Evolutionary conservation across 2,113 vertebrate species (phyloP), one percentile per base, ranked within the genome.

Genomic region (Larimichthys polyactis): DNA sequence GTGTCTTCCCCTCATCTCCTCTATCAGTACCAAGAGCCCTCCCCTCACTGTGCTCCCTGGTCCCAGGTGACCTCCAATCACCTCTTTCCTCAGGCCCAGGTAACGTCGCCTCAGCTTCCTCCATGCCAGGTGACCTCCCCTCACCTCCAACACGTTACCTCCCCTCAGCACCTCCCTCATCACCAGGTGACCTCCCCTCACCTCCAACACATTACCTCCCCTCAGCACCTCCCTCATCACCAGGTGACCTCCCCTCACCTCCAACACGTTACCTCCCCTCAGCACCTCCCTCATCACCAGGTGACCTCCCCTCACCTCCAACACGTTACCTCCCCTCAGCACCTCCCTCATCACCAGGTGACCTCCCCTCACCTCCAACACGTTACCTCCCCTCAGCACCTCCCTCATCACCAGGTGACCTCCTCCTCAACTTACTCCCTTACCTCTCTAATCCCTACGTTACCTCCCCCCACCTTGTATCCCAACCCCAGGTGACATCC

Each of bases 1-100:
- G 52, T 75, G 0, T 15, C 46, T 10, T 82, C 84, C 51, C 62
- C 58, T 19, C 83, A 78, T 1, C 49, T 68, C 19, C 32, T 19
- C 16, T 19, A 36, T n/a, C 63, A 59, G 3, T n/a, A 49, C 5
- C 74, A 78, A 19, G 55, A 55, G 3, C 49, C 75, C 71, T 70
- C 75, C 55, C 63, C 58, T 16, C 20, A 44, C 67, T 55, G 9
- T 22, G n/a, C 4, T 10, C 10, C n/a, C 52, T 22, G n/a, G 52
- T 55, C 57, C 7, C 79, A 82, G 29, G 32, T 73, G 0, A 43
- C 67, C 55, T 49, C 70, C 4, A 40, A 29, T n/a, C 71, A 82
- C 24, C 14, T 24, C 2, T 62, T 51, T 5, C 46, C 55, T 0
- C 2, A 36, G 24, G 24, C 24, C 24, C 24, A 24, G 24, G 24